Base-by-base conservation (phyloP, 1,140 invertebrate species). In the Anoplolepis gracilipes region DNA sequence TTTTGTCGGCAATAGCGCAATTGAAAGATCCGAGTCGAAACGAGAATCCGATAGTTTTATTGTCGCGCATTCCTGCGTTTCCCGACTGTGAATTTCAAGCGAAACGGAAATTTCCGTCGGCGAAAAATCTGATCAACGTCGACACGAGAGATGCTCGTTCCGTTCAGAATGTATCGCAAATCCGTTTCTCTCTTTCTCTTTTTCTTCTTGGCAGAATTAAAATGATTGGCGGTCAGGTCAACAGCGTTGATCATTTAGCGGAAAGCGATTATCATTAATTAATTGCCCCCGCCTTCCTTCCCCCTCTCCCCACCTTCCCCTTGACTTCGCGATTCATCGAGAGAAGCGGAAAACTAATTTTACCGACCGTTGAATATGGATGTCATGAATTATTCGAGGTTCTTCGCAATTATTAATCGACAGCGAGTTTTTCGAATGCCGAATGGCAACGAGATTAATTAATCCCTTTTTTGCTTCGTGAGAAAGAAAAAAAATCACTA, bases 391-490 rank as follows among this genome's bases (percentile, higher is more conserved):
- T 57, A 78, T 67, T 85, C 57, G 46, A 42, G 46, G 6, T 78
- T 46, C 36, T 67, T 85, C 46, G 46, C 16, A 28, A 78, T 85
- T 67, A 82, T 82, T 82, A 73, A 82, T 82, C 67, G 78, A 39
- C 36, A 42, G 69, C 69, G 25, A 28, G 64, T 57, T 81, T 81
- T 81, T 72, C 78, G 25, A 67, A 46, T 39, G 6, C 13, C 42
- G 61, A 30, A 28, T 22, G n/a, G n/a, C 67, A 36, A 7, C 30
- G 65, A 59, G 13, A 73, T 82, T 82, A 82, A 82, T 82, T 82
- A 82, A 73, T 61, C n/a, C 8, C 13, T 59, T 73, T 82, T n/a
- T 16, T 16, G 46, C 64, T 25, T 19, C 7, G 1, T 16, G 25
- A 19, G 28, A 8, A 7, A 22, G 65, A 57, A 19, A 19, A 2